Evolutionary conservation across 2,113 vertebrate species (phyloP), one percentile per base, ranked within the genome.

Genomic region (Microcebus ravelobensis): DNA sequence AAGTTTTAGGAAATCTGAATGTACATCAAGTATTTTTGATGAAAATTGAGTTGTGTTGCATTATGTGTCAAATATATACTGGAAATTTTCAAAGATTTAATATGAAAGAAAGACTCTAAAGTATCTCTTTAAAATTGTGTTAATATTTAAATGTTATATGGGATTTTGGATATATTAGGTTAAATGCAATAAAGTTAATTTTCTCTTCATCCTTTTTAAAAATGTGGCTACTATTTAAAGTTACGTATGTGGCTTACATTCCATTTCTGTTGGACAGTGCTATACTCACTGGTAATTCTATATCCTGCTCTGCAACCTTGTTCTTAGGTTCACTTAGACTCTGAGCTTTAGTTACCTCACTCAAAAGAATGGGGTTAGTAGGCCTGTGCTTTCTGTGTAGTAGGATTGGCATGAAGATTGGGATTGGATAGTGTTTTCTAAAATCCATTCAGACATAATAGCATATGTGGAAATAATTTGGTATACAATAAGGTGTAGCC

Each of bases 181-280:
- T 61, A 88, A 92, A 61, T 86, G 50, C 80, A 73, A 80, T 74
- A 81, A 81, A 77, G 73, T 45, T 70, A 48, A 70, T 74, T 96
- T 90, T 81, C 17, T 79, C 3, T 80, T 74, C 74, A 55, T 70
- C 59, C n/a, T 48, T 87, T 87, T 34, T 57, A 63, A 84, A 61
- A 67, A 34, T n/a, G 13, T 74, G 68, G 18, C 14, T 80, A 12
- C n/a, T 68, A 36, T 55, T 10, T 42, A 63, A 74, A 36, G 57
- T 74, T 93, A 50, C 3, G 15, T 2, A 1, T 34, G 36, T 25
- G 17, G 73, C 27, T 82, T 0, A 1, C 4, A 2, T 21, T 89
- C 20, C 4, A 7, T 17, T 67, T 68, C 25, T 61, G 6, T 42
- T 52, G 65, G 31, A 2, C 2, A 36, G 52, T 15, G 39, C 25